Percentiles rank a stretch among this genome's conserved stretches.
Evolutionary conservation across 2,113 vertebrate genomes (phyloP).

Genomic region (Cichladusa arquata): DNA sequence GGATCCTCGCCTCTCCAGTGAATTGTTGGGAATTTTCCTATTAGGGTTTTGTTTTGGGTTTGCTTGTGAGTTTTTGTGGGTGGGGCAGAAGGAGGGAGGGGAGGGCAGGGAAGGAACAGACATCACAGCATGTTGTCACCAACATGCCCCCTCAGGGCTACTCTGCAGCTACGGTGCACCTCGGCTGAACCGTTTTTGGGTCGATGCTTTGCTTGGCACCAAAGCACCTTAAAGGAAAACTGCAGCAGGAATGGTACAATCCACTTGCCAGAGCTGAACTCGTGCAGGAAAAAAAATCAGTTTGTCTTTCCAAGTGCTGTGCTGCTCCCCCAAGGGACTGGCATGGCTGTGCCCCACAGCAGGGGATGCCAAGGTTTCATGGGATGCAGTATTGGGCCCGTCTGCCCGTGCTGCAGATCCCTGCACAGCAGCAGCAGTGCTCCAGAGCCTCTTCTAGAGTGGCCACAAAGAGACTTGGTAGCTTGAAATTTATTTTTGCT

Average conservation of each 20-base stretch:
- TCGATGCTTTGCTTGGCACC: not conserved
- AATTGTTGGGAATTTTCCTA: not conserved
- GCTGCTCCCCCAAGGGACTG: fast-evolving
- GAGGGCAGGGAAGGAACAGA: not conserved
- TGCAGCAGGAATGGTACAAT: not conserved
- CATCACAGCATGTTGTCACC: not conserved
- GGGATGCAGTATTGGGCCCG: fast-evolving
- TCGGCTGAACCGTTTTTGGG: not conserved
- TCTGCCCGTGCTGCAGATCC: not conserved
- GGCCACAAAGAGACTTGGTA: fast-evolving
- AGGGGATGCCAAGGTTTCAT: fast-evolving
- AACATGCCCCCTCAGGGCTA: not conserved
- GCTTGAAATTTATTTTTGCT: not conserved
- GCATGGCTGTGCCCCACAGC: fast-evolving
- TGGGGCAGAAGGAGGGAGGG: not conserved
- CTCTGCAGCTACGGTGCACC: not conserved
- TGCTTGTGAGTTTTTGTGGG: not conserved
- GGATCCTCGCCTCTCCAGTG: slow-evolving; percentile 8
- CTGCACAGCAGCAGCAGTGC: fast-evolving
- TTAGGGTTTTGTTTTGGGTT: not conserved
- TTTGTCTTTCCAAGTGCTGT: not conserved
- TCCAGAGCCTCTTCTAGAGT: fast-evolving
- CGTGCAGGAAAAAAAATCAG: fast-evolving
- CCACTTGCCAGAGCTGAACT: not conserved
- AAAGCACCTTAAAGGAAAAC: slow-evolving; percentile 67